Percentiles rank a stretch among this genome's conserved stretches.
Conservation (phyloP, 2,888 invertebrate genomes). For the Leptura quadrifasciata region DNA sequence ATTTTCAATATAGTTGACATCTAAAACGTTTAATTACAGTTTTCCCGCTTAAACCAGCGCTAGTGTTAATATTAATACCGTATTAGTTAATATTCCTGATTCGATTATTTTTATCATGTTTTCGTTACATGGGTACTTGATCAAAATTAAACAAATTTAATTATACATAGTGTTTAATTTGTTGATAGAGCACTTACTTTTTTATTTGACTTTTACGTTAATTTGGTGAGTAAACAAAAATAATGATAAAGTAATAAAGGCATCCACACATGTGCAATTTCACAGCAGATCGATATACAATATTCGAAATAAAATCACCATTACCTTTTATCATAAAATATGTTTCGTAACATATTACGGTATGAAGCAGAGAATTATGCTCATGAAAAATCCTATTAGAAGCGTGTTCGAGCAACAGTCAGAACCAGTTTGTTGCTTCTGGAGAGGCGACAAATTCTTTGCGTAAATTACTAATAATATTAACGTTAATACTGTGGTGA, state of each 20-base stretch:
- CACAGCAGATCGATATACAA: not conserved
- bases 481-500: no score
- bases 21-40: not conserved
- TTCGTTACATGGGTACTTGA: slow-evolving; percentile 19
- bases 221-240: slow-evolving; percentile 32
- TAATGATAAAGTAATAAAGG: slow-evolving; percentile 28
- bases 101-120: slow-evolving; percentile 31
- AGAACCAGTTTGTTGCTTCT: no score
- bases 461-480: no score
- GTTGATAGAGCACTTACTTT: slow-evolving; percentile 28
- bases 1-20: not conserved
- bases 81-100: slow-evolving; percentile 2
- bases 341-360: no score
- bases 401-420: no score
- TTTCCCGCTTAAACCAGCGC: not conserved
- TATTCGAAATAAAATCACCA: no score
- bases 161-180: slow-evolving; percentile 30
- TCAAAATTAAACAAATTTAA: slow-evolving; percentile 38
- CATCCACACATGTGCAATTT: not conserved
- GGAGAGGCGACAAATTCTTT: no score
- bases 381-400: no score
- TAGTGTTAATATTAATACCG: not conserved
- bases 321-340: no score
- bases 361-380: no score
- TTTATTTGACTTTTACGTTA: slow-evolving; percentile 30